Evolutionary conservation across 2,888 invertebrate genomes (phyloP).

Genomic region (Caenorhabditis afra): DNA sequence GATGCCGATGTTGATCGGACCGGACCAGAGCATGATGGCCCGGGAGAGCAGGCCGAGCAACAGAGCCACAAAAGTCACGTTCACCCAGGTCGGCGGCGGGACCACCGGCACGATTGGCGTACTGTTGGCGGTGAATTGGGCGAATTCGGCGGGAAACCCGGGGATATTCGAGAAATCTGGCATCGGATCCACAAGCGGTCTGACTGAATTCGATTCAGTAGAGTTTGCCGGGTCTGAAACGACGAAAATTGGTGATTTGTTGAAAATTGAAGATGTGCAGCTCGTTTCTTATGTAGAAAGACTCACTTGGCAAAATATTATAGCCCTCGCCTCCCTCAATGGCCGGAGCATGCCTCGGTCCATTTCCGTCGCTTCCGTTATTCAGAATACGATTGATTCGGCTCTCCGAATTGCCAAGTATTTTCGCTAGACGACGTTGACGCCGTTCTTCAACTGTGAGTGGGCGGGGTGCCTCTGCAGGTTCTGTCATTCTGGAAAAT

Average conservation of each 20-base stretch:
- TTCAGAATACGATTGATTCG: conserved; percentile 65
- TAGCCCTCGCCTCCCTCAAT: conserved; percentile 72
- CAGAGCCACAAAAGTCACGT: conserved; percentile 39
- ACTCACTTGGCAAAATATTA: conserved; percentile 37
- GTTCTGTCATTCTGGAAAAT: conserved; percentile 39
- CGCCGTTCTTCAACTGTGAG: conserved; percentile 63
- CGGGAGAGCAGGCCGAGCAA: conserved; percentile 44
- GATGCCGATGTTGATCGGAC: conserved; percentile 50
- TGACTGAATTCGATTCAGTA: no score
- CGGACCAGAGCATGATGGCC: conserved; percentile 44
- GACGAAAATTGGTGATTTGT: no score
- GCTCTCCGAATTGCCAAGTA: conserved; percentile 61
- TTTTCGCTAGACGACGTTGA: conserved; percentile 60
- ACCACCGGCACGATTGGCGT: not conserved
- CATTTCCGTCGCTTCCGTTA: conserved; percentile 59
- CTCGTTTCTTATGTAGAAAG: not conserved
- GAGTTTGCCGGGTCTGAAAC: not conserved
- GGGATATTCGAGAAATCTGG: conserved; percentile 13
- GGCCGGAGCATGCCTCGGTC: conserved; percentile 62
- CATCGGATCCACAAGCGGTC: conserved; percentile 5
- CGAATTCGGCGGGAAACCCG: conserved; percentile 17
- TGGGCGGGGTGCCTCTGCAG: conserved; percentile 25
- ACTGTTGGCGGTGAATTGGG: conserved; percentile 13
- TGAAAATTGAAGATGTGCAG: not conserved
- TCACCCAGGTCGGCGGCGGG: conserved; percentile 18